Conservation (phyloP, 2,888 invertebrate genomes). For the Apodemia duryi region DNA sequence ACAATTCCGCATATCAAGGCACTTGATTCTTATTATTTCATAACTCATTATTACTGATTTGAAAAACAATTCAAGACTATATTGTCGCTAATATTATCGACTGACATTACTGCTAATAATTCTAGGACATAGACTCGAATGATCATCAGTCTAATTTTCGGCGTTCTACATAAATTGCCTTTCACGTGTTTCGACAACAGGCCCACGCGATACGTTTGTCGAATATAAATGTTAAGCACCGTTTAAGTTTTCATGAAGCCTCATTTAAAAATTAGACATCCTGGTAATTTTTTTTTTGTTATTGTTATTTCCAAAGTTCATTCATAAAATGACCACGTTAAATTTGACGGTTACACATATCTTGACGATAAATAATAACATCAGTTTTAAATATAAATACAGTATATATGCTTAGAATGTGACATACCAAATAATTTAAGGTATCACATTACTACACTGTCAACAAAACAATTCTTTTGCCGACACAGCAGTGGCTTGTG, state of each 20-base stretch:
- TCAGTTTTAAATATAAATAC: neutral
- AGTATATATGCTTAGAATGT: neutral
- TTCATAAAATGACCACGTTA: neutral
- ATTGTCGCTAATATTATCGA: too few species aligned
- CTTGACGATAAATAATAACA: too few species aligned
- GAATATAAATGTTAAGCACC: neutral
- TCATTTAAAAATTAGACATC: neutral
- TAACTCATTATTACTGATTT: neutral
- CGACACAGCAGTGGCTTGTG: conserved; percentile 17
- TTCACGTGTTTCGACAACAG: neutral
- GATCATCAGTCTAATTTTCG: neutral
- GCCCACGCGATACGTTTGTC: neutral
- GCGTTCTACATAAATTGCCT: neutral
- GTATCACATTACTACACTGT: conserved; percentile 24
- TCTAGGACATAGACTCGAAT: neutral
- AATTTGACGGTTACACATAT: neutral
- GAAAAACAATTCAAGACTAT: too few species aligned
- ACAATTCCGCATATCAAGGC: conserved; percentile 12
- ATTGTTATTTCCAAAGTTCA: neutral
- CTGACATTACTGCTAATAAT: neutral
- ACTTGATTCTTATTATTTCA: conserved; percentile 7
- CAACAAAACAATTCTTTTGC: conserved; percentile 10
- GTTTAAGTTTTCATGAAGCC: neutral
- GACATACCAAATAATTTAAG: neutral
- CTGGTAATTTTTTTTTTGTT: neutral